Evolutionary conservation across 2,888 invertebrate species (phyloP), one percentile per base, ranked within the genome.

Genomic region (Hirtodrosophila trivittata): DNA sequence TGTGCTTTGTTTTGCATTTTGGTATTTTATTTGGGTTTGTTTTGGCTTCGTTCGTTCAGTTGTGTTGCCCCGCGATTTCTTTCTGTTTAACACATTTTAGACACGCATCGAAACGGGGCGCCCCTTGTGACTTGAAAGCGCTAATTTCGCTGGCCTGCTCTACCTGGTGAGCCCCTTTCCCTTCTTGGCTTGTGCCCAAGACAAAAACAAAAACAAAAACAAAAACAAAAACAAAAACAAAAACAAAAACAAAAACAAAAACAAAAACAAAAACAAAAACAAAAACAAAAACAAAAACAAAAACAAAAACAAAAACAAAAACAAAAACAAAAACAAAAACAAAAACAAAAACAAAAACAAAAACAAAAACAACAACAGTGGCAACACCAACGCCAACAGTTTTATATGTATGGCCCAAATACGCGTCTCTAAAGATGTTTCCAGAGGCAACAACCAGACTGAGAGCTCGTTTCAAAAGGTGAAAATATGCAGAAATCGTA

Each of bases 71-170:
- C 63, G 62, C 81, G 84, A 76, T 77, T 73, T 77, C 84, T 76
- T 77, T 81, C 45, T 49, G 66, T 58, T 77, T 80, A 80, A 76
- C 80, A 80, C 75, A 75, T 75, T 78, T 75, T 57, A 59, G 76
- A 58, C 69, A 70, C 72, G 69, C 69, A 55, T 50, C 45, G 59
- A 45, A 38, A 25, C 25, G 18, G 25, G 21, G 39, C 56, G 39
- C 28, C 46, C 25, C 39, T 50, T 47, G 42, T 32, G 47, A 45
- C 16, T 50, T 46, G 39, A 35, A 54, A 59, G 72, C 47, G 69
- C 49, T 60, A 72, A 66, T 71, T 69, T 55, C 13, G 50, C 35
- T 4, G 37, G 16, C 10, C 5, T 18, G 0, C 33, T 12, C 28
- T 16, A 13, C n/a, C 9, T 3, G 25, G 5, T 21, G 18, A 3